A percentile compares a stretch with the other conserved stretches of the same genome.
Evolutionary conservation across 2,797 vertebrate genomes (phyloP).

Genomic region (Hipposideros larvatus): DNA sequence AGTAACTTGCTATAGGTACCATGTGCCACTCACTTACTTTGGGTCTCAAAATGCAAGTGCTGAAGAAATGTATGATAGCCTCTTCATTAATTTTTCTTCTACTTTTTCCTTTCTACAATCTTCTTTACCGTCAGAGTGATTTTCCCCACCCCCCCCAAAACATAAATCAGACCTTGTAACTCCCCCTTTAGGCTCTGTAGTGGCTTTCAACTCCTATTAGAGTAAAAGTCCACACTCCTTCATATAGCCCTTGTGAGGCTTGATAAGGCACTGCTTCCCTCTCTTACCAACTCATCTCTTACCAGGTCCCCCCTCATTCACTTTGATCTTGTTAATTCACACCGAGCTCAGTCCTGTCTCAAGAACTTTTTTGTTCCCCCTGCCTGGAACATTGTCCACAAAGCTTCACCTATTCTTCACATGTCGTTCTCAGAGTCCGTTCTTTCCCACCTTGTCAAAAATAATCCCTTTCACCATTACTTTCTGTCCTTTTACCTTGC

Average conservation of each 20-base stretch:
- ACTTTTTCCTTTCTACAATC: not conserved
- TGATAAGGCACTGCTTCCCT: not conserved
- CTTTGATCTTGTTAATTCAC: not conserved
- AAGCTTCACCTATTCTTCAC: not conserved
- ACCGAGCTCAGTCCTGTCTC: not conserved
- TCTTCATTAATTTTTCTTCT: not conserved
- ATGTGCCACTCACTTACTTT: not conserved
- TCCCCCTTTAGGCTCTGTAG: not conserved
- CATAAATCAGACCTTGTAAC: not conserved
- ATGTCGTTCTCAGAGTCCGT: not conserved
- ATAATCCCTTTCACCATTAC: not conserved
- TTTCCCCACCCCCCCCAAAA: not conserved
- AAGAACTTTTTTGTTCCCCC: not conserved
- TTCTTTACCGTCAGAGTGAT: not conserved
- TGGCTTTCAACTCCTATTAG: not conserved
- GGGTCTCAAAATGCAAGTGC: not conserved
- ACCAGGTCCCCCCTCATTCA: not conserved
- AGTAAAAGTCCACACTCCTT: not conserved
- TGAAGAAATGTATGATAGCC: not conserved
- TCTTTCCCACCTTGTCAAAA: not conserved
- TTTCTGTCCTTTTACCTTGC: not conserved
- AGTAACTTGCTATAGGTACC: not conserved
- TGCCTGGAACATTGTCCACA: not conserved
- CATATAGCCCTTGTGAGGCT: not conserved
- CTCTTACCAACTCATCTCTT: not conserved